Base-by-base conservation (phyloP, 2,888 invertebrate genomes). In the Leptodirus hochenwartii region DNA sequence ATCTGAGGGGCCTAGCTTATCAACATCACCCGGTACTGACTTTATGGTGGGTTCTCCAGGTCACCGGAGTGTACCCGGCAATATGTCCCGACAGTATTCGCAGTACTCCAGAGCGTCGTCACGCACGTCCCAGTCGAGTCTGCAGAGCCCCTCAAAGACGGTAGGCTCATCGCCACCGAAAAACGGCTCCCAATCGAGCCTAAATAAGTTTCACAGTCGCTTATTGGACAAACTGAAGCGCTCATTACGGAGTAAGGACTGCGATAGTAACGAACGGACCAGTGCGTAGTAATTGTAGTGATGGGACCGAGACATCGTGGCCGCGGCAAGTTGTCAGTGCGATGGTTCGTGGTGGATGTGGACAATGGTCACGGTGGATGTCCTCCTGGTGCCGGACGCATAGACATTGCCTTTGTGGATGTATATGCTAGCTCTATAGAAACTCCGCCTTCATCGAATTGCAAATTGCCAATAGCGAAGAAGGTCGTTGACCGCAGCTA, bases 181-280 rank as follows among this genome's bases (percentile, higher is more conserved):
- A 29, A 56, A 61, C 45, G 58, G 59, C 41, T 62, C 64, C 24
- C 60, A 59, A 37, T 64, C 57, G 40, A 67, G 69, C 43, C 52
- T 77, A 37, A 77, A 78, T 54, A 79, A 79, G 59, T 80, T 80
- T 54, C 79, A 80, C 63, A 73, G 65, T 56, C 66, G 77, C 49
- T 64, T 80, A 51, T 70, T 81, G 53, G 78, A 80, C 58, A 78
- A 78, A 56, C 54, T 81, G 54, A 73, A 74, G 59, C 62, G 70
- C 37, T 74, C 77, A 40, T 58, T 80, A 46, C 66, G 69, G 41
- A 66, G 56, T 41, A 62, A 58, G 34, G 61, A 62, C 39, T 54
- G 67, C 42, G 56, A 60, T 41, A 63, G 63, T 28, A 56, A 57
- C 36, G 50, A 48, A 54, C 61, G 53, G 49, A 50, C 54, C 32